Evolutionary conservation across 2,113 vertebrate species (phyloP).

Genomic region (Apeltes quadracus): DNA sequence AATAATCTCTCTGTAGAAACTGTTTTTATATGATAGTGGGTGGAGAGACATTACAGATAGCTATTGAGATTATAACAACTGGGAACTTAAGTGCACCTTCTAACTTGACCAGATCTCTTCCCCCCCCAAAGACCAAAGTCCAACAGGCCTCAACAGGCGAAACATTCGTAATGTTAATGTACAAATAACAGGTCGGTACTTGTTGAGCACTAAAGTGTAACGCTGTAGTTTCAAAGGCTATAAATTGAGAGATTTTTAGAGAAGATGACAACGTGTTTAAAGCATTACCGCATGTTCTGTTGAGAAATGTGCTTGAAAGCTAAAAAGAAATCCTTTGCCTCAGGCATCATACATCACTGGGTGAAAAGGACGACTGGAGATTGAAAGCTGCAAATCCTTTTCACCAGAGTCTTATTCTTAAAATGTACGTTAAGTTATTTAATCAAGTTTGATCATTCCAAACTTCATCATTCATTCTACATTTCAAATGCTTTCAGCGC

Average conservation of each 20-base stretch:
- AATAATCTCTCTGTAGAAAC: not conserved
- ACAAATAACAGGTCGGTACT: slow-evolving; percentile 45
- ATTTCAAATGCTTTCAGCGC: not conserved
- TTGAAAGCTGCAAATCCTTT: not conserved
- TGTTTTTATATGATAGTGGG: not conserved
- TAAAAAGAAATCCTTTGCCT: slow-evolving; percentile 52
- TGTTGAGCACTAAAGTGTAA: too few relatives aligned
- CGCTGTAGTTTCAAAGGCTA: not conserved
- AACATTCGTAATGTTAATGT: slow-evolving; percentile 38
- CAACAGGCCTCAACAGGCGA: slow-evolving; percentile 50
- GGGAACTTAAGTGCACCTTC: not conserved
- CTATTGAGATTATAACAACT: not conserved
- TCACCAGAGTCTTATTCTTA: slow-evolving; percentile 12
- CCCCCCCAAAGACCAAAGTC: slow-evolving; percentile 7
- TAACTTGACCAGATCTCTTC: slow-evolving; percentile 35
- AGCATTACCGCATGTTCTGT: slow-evolving; percentile 70
- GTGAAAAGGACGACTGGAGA: slow-evolving; percentile 15
- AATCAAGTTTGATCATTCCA: slow-evolving; percentile 2
- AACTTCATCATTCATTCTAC: too few relatives aligned
- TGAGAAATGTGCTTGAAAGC: slow-evolving; percentile 64
- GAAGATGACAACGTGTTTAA: slow-evolving; percentile 29
- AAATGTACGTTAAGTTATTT: not conserved
- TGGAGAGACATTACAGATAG: not conserved
- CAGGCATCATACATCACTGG: slow-evolving; percentile 33
- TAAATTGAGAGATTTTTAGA: slow-evolving; percentile 1